Percentiles rank a stretch among this genome's conserved stretches.
phyloP scores from a whole-genome alignment of 2,797 vertebrate species.

The Diceros bicornis region DNA sequence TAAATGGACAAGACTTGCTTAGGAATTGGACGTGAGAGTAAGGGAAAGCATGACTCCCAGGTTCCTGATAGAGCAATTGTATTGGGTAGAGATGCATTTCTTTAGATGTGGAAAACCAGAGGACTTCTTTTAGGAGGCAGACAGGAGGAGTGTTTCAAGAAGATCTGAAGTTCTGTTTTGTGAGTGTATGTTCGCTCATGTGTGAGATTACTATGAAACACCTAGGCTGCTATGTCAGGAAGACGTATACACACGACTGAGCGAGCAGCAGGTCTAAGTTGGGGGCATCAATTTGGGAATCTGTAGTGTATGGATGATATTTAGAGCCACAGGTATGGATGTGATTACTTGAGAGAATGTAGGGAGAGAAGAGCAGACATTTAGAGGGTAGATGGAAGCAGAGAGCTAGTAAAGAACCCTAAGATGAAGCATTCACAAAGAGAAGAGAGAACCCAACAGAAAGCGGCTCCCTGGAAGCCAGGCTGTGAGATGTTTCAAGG shows the following conservation, averaged over 20 bases:
- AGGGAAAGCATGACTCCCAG: neutral
- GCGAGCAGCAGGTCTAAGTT: neutral
- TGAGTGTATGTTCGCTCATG: neutral
- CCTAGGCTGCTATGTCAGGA: neutral
- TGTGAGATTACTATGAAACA: neutral
- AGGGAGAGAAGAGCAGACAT: neutral
- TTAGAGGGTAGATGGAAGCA: neutral
- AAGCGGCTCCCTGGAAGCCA: neutral
- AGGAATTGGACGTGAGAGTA: neutral
- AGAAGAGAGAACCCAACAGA: neutral
- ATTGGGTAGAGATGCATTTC: neutral
- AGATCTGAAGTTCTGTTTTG: neutral
- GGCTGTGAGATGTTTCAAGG: neutral
- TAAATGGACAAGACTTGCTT: neutral
- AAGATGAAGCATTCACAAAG: neutral
- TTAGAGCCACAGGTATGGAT: neutral
- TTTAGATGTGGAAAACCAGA: neutral
- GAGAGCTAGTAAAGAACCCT: neutral
- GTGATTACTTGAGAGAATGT: neutral
- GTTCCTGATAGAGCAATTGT: neutral
- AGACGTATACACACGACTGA: fast-evolving
- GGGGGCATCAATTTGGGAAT: neutral
- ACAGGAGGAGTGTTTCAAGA: neutral
- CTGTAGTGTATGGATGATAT: neutral
- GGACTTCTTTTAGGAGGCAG: neutral